Conservation (phyloP, 2,113 vertebrate species). For the Lophotis ruficrista region DNA sequence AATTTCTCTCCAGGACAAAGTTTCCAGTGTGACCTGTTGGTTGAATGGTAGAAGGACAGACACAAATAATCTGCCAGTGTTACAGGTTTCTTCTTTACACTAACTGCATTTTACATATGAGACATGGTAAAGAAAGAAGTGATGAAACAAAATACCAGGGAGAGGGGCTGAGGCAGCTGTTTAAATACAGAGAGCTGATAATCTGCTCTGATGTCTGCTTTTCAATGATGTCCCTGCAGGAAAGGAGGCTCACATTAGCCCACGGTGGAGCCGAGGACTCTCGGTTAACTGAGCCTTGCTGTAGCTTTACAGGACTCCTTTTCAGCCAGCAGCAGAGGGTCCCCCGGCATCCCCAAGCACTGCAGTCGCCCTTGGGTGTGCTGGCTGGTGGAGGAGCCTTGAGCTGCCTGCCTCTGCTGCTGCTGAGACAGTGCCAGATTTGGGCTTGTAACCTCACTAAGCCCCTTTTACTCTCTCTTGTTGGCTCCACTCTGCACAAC, state of each 20-base stretch:
- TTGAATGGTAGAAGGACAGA: neutral
- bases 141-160: neutral
- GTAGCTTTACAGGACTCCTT: neutral
- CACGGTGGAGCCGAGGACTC: neutral
- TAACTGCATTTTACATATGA: neutral
- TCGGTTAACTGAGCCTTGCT: neutral
- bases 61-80: neutral
- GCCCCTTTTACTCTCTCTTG: neutral
- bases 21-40: neutral
- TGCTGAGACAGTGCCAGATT: neutral
- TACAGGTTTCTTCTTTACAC: neutral
- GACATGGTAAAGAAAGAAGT: neutral
- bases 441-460: neutral
- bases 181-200: neutral
- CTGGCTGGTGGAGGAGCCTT: accelerated
- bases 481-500: neutral
- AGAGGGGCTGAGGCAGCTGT: neutral
- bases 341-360: accelerated
- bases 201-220: neutral
- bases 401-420: neutral
- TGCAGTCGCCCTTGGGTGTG: accelerated
- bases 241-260: neutral
- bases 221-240: accelerated
- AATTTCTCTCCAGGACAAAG: neutral
- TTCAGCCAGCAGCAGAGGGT: neutral